Base-by-base conservation (phyloP, 2,113 vertebrate species). In the Odobenus rosmarus region DNA sequence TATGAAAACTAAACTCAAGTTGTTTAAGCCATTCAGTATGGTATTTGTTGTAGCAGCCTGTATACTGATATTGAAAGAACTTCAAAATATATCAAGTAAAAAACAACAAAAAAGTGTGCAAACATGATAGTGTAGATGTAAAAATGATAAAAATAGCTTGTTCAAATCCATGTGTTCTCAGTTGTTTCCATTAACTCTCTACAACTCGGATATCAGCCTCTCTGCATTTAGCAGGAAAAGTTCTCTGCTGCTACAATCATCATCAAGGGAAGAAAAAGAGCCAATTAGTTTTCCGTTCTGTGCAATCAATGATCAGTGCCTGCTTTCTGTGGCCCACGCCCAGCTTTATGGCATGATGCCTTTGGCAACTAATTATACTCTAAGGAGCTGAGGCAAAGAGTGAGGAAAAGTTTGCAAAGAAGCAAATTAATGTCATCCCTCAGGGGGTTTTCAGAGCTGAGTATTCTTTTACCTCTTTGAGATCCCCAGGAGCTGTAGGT, bases 391-490 rank as follows among this genome's bases (percentile, higher is more conserved):
- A 71, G 10, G 59, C 57, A 81, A 76, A 95, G 85, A 96, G 64
- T 86, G 64, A 96, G 77, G 51, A 82, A 97, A 98, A 98, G 93
- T 97, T 97, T 94, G 26, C 64, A 82, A 94, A 91, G 97, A 76
- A 93, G 55, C 46, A 97, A 97, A 97, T 96, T 97, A 96, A 62
- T 67, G 59, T 51, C 72, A 36, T 51, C 82, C 86, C 88, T 88
- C 59, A 19, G 85, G 89, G 64, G 24, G 21, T 76, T 85, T 85
- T 96, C 62, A 19, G 83, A 57, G 46, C 21, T 15, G 24, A 95
- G 31, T 95, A 96, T 87, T 87, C 31, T 90, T 94, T 85, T 53
- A 39, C 33, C 18, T 92, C 85, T 71, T 77, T 57, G 83, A 85
- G 76, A 83, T 77, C 91, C 97, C 81, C 94, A 88, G 76, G 77